phyloP scores from a whole-genome alignment of 2,113 vertebrate genomes.

The Monopterus albus region DNA sequence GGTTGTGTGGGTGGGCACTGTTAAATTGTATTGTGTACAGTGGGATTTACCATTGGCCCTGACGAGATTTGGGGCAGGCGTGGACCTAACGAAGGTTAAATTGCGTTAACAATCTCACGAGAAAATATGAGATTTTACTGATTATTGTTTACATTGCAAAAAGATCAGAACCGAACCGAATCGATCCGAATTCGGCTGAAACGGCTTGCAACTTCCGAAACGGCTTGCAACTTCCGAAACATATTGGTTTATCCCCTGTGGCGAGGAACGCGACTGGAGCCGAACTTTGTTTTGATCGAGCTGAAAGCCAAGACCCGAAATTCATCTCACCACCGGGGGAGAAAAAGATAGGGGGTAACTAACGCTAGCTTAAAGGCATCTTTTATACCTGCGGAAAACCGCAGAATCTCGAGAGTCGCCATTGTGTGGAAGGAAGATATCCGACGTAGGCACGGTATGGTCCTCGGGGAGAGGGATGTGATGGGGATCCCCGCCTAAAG shows the following conservation, averaged over 20 bases:
- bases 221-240: constrained; percentile 66
- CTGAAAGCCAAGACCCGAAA: constrained; percentile 66
- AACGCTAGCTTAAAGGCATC: constrained; percentile 52
- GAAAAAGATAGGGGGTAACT: constrained; percentile 62
- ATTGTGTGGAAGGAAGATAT: constrained; percentile 63
- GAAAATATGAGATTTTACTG: constrained; percentile 84
- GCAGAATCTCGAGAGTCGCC: constrained; percentile 64
- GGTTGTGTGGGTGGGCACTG: constrained; percentile 55
- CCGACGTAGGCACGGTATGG: constrained; percentile 51
- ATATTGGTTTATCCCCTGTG: constrained; percentile 42
- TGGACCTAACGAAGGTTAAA: constrained; percentile 73
- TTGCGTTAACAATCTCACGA: constrained; percentile 83
- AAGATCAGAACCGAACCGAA: constrained; percentile 83
- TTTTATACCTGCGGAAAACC: constrained; percentile 58
- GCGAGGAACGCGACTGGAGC: constrained; percentile 51
- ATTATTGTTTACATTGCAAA: constrained; percentile 88
- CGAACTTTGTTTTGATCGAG: constrained; percentile 75
- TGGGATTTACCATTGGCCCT: constrained; percentile 63
- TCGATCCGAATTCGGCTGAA: constrained; percentile 81
- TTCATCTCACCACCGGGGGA: constrained; percentile 65
- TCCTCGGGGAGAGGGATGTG: constrained; percentile 63
- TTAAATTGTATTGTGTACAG: constrained; percentile 53
- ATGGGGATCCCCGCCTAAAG: constrained; percentile 75
- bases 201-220: constrained; percentile 29
- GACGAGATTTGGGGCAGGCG: constrained; percentile 74